These are phyloP conservation scores for Parthenolecanium corni DNA, from an alignment of 2,888 invertebrate genomes.

Conservation along the genomic window DNA sequence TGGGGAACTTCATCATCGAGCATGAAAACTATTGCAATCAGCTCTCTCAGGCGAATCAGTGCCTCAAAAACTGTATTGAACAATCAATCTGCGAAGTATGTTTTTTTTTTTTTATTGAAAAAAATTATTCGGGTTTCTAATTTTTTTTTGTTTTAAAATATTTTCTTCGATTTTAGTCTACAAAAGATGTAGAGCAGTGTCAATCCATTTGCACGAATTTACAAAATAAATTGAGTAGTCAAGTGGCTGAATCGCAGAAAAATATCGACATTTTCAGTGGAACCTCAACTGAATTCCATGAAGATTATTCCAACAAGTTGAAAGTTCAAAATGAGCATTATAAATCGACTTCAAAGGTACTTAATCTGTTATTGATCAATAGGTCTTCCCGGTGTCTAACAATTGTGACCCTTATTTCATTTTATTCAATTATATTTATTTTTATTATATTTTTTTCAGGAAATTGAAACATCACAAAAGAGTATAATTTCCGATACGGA, in stretches of 20 bases:
- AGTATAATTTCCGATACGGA: not conserved
- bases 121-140: not conserved
- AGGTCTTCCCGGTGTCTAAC: no score
- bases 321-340: not conserved
- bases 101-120: not conserved
- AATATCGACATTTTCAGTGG: not conserved
- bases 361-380: not conserved
- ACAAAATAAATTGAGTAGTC: not conserved
- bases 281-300: not conserved
- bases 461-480: not conserved
- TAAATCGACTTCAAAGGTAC: not conserved
- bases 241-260: no score
- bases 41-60: not conserved
- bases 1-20: not conserved
- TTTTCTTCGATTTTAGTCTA: not conserved
- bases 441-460: not conserved
- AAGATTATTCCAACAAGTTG: not conserved
- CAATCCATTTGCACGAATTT: not conserved
- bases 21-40: constrained; percentile 4
- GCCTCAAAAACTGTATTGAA: not conserved
- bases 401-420: not conserved
- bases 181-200: not conserved
- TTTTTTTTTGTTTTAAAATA: not conserved
- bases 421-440: not conserved
- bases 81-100: not conserved